phyloP scores from a whole-genome alignment of 2,888 invertebrate genomes.

The Agrilus biguttatus region DNA sequence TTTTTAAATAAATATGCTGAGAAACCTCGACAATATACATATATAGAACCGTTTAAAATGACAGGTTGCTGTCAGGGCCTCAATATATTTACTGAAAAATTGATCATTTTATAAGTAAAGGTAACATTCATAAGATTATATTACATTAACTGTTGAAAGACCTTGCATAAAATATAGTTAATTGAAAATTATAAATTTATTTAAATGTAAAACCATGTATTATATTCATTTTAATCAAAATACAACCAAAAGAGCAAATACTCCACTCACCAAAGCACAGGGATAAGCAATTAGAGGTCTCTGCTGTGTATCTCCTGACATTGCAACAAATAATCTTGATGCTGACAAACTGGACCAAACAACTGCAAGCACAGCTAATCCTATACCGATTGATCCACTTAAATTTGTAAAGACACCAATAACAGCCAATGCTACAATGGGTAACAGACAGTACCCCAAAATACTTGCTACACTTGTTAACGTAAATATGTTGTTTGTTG shows the following conservation, averaged over 20 bases:
- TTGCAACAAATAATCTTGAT: conserved; percentile 81
- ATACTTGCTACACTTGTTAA: conserved; percentile 72
- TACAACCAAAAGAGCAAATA: conserved; percentile 82
- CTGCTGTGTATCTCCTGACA: conserved; percentile 76
- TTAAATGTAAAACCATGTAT: conserved; percentile 1
- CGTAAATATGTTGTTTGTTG: conserved; percentile 51
- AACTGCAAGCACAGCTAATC: conserved; percentile 52
- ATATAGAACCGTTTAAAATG: too few relatives aligned
- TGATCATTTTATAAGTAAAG: too few relatives aligned
- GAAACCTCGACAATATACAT: too few relatives aligned
- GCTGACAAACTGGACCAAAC: conserved; percentile 87
- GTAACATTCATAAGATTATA: too few relatives aligned
- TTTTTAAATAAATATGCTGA: too few relatives aligned
- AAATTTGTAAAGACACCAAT: conserved; percentile 64
- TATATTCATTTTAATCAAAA: conserved; percentile 33
- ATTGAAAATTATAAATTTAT: too few relatives aligned
- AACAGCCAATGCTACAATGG: conserved; percentile 77
- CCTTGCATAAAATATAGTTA: too few relatives aligned
- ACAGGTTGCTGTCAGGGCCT: too few relatives aligned
- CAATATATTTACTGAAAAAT: too few relatives aligned
- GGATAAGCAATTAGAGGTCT: conserved; percentile 83
- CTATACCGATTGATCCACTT: conserved; percentile 54
- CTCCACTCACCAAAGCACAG: conserved; percentile 81
- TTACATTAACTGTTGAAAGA: too few relatives aligned
- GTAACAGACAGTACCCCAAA: conserved; percentile 84